phyloP scores from a whole-genome alignment of 2,888 invertebrate species.

The Stenoptilia bipunctidactyla region DNA sequence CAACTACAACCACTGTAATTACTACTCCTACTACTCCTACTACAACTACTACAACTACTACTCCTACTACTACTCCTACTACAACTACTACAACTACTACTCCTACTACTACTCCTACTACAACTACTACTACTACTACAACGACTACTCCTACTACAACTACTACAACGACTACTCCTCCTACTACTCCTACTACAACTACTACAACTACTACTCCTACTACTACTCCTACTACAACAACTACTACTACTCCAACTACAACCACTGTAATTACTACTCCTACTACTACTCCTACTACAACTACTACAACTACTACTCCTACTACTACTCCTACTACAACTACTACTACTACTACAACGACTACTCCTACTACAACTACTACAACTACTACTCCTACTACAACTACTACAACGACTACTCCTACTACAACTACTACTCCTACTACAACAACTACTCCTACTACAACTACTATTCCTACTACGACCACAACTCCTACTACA shows the following conservation, averaged over 20 bases:
- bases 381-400: conserved; percentile 4
- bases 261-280: conserved; percentile 6
- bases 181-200: conserved; percentile 5
- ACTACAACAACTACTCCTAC: conserved; percentile 2
- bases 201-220: conserved; percentile 2
- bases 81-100: background rate
- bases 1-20: background rate
- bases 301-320: conserved; percentile 7
- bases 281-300: conserved; percentile 3
- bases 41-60: conserved; percentile 1
- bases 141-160: conserved; percentile 8
- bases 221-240: conserved; percentile 12
- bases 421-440: conserved; percentile 3
- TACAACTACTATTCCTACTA: background rate
- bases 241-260: conserved; percentile 6
- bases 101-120: conserved; percentile 1
- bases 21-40: conserved; percentile 2
- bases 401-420: conserved; percentile 4
- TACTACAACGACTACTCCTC: conserved; percentile 3
- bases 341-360: conserved; percentile 3
- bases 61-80: conserved; percentile 3
- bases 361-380: conserved; percentile 7
- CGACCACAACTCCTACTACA: background rate
- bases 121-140: background rate
- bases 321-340: conserved; percentile 9